Conservation (phyloP, 2,888 invertebrate genomes). For the Pristionchus arcanus region DNA sequence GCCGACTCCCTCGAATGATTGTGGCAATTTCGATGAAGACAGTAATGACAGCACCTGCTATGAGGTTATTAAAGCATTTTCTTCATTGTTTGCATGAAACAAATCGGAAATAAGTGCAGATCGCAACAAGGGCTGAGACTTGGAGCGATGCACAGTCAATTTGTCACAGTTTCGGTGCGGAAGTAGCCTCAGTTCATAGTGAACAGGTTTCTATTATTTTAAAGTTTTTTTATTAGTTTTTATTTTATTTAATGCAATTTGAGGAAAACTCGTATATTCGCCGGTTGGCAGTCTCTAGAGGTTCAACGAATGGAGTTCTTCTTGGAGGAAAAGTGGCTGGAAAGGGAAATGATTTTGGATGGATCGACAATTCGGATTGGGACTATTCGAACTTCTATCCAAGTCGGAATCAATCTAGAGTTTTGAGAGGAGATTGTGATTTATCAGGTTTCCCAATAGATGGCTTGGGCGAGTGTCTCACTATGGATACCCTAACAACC, state of each 20-base stretch:
- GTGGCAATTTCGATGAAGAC: neutral
- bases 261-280: constrained; percentile 16
- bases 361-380: neutral
- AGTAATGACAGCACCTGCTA: neutral
- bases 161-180: neutral
- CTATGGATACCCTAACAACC: neutral
- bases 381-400: neutral
- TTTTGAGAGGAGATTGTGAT: neutral
- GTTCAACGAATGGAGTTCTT: neutral
- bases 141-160: neutral
- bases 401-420: neutral
- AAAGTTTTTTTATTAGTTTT: neutral
- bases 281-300: neutral
- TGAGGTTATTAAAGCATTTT: neutral
- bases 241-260: neutral
- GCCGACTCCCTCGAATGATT: neutral
- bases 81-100: neutral
- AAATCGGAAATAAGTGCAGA: neutral
- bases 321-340: neutral
- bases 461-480: neutral
- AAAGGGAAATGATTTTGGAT: neutral
- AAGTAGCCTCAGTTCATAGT: neutral
- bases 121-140: neutral
- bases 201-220: neutral
- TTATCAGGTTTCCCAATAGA: neutral